phyloP scores from a whole-genome alignment of 2,888 invertebrate species.

The Heliconius ethilla region DNA sequence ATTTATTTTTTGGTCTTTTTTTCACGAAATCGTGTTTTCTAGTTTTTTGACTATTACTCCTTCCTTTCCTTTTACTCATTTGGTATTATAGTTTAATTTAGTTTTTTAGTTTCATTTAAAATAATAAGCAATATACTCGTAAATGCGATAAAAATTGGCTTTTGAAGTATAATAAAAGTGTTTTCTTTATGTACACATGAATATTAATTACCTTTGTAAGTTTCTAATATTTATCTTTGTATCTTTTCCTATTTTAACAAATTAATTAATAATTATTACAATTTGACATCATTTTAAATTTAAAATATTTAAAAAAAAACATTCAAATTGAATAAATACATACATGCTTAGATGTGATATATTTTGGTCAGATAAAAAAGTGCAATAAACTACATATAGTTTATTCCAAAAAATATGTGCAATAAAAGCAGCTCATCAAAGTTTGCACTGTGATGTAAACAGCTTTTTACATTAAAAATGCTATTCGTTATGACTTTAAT shows the following conservation, averaged over 20 bases:
- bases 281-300: background rate
- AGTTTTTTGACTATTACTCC: too few relatives aligned
- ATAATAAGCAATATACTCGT: too few relatives aligned
- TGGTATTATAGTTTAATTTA: too few relatives aligned
- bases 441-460: background rate
- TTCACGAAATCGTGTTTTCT: too few relatives aligned
- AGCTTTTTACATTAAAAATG: slow-evolving; percentile 3
- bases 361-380: background rate
- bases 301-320: background rate
- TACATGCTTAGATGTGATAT: background rate
- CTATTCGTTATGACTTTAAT: background rate
- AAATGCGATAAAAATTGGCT: too few relatives aligned
- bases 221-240: too few relatives aligned
- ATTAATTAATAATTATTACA: background rate
- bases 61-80: too few relatives aligned
- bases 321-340: background rate
- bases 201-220: too few relatives aligned
- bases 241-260: background rate
- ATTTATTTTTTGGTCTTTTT: too few relatives aligned
- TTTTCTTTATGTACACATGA: too few relatives aligned
- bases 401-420: background rate
- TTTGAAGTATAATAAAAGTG: too few relatives aligned
- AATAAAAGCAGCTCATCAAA: background rate
- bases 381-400: background rate
- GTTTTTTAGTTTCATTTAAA: too few relatives aligned